Evolutionary conservation across 2,888 invertebrate species (phyloP).

Genomic region (Pammene fasciana): DNA sequence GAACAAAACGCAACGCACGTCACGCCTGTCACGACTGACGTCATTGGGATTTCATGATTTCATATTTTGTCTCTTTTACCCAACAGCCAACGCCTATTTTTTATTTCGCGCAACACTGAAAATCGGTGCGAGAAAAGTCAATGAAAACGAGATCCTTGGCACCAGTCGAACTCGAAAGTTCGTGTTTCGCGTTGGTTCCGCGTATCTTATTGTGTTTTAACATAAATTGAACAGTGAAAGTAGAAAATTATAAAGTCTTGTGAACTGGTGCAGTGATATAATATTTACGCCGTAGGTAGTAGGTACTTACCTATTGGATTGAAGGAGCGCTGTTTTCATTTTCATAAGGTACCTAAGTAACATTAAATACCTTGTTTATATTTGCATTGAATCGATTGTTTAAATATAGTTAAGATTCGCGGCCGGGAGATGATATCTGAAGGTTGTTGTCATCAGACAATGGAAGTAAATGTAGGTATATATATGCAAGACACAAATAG

Average conservation of each 20-base stretch:
- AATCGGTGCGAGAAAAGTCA: slow-evolving; percentile 17
- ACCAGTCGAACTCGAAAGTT: background rate
- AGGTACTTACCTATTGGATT: background rate
- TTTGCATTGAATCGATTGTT: slow-evolving; percentile 12
- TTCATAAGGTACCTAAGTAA: slow-evolving; percentile 6
- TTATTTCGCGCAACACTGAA: slow-evolving; percentile 5
- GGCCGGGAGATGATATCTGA: background rate
- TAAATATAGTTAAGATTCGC: background rate
- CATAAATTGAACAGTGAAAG: background rate
- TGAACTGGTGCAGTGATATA: background rate
- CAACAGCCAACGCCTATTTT: background rate
- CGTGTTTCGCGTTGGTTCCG: background rate
- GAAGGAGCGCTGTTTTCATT: background rate
- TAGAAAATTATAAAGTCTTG: background rate
- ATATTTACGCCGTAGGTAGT: background rate
- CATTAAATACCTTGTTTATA: slow-evolving; percentile 6
- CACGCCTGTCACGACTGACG: slow-evolving; percentile 8
- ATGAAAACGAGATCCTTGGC: background rate
- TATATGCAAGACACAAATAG: background rate
- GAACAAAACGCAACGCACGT: slow-evolving; percentile 33
- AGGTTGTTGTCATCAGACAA: slow-evolving; percentile 5
- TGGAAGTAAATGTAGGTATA: background rate
- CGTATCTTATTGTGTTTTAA: background rate
- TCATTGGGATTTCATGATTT: slow-evolving; percentile 13
- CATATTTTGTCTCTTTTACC: slow-evolving; percentile 3